Percentiles rank a stretch among this genome's conserved stretches.
Evolutionary conservation across 2,113 vertebrate genomes (phyloP).

Genomic region (Gopherus evgoodei): DNA sequence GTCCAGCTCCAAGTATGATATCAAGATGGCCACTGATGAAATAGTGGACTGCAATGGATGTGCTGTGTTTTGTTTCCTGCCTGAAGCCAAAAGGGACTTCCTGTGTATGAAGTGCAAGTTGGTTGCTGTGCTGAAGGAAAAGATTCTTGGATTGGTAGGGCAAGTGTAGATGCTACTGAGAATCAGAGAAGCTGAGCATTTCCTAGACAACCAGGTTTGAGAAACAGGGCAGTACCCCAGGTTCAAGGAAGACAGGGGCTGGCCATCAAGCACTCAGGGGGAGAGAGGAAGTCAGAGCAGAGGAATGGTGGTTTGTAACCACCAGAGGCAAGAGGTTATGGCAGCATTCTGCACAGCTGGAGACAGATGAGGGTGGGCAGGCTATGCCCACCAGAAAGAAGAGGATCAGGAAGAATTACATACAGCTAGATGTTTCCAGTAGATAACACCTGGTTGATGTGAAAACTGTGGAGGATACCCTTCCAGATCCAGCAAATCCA

Average conservation of each 20-base stretch:
- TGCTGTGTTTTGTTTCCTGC: background rate
- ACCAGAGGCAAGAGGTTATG: background rate
- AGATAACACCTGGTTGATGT: background rate
- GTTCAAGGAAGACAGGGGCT: background rate
- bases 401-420: background rate
- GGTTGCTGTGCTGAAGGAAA: background rate
- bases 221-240: background rate
- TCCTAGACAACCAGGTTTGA: background rate
- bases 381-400: background rate
- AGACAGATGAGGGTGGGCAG: background rate
- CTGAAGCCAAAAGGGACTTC: background rate
- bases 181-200: background rate
- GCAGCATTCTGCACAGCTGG: background rate
- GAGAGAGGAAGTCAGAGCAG: background rate
- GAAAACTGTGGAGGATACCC: too few relatives aligned
- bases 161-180: background rate
- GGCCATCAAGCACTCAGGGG: background rate
- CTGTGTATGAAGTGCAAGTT: background rate
- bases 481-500: background rate
- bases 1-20: background rate
- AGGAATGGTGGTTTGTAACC: background rate
- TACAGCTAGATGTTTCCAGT: background rate
- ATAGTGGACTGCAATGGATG: background rate
- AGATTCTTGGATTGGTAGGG: background rate
- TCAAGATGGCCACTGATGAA: background rate